Evolutionary conservation across 2,113 vertebrate species (phyloP).

Genomic region (Upupa epops): DNA sequence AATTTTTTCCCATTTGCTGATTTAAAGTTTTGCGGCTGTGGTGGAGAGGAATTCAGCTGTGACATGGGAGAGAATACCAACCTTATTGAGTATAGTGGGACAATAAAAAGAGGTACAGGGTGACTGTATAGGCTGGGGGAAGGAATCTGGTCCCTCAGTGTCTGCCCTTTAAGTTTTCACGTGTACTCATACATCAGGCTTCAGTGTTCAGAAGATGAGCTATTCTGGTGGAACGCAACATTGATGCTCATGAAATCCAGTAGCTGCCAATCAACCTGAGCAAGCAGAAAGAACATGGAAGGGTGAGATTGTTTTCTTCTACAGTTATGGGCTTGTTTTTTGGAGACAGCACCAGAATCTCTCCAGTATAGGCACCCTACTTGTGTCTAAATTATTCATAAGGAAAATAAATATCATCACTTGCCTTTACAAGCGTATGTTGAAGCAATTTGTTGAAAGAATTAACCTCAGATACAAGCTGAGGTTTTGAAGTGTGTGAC

Average conservation of each 20-base stretch:
- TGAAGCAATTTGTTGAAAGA: not conserved
- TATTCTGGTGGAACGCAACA: fast-evolving
- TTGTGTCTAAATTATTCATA: not conserved
- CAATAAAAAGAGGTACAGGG: not conserved
- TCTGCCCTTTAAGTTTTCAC: not conserved
- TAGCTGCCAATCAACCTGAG: not conserved
- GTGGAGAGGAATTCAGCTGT: not conserved
- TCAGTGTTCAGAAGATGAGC: not conserved
- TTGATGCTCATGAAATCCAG: not conserved
- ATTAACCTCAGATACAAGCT: not conserved
- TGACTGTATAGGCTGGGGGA: not conserved
- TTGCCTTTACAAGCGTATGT: not conserved
- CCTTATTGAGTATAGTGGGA: not conserved
- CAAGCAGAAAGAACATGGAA: not conserved
- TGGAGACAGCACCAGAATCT: not conserved
- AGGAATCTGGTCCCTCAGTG: not conserved
- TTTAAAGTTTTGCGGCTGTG: not conserved
- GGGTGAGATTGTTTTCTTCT: not conserved
- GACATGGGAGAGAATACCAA: not conserved
- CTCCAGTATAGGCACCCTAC: fast-evolving
- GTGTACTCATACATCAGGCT: no score
- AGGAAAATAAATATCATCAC: not conserved
- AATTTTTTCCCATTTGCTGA: not conserved
- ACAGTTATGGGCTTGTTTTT: not conserved
- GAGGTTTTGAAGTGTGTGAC: not conserved